Percentiles rank a stretch among this genome's conserved stretches.
Conservation (phyloP, 2,888 invertebrate species). For the Parnassius glacialis region DNA sequence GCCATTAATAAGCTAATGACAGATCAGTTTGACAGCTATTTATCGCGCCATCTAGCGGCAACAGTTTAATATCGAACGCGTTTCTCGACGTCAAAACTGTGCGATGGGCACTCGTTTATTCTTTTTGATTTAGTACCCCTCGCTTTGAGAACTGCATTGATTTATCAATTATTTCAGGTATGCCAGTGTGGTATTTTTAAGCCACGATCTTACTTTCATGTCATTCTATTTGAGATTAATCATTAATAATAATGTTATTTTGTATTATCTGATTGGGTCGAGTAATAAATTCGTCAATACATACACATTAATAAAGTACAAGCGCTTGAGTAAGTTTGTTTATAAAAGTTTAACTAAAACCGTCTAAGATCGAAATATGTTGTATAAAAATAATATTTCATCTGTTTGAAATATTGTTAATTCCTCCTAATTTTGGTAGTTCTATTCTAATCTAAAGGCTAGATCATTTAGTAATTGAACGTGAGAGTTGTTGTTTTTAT, state of each 20-base stretch:
- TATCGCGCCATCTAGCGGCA: constrained; percentile 77
- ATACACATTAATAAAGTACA: constrained; percentile 17
- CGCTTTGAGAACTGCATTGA: constrained; percentile 72
- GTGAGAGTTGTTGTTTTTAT: not conserved
- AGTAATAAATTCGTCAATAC: constrained; percentile 50
- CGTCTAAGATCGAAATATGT: not conserved
- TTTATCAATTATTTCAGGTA: constrained; percentile 77
- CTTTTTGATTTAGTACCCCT: constrained; percentile 76
- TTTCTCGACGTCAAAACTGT: constrained; percentile 75
- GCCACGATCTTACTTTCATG: constrained; percentile 77
- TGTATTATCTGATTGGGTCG: constrained; percentile 71
- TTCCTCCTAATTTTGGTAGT: no score
- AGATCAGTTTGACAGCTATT: constrained; percentile 73
- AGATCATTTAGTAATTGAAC: not conserved
- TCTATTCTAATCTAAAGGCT: no score
- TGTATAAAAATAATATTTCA: no score
- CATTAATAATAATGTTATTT: constrained; percentile 73
- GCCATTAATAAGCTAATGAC: constrained; percentile 78
- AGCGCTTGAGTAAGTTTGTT: constrained; percentile 7
- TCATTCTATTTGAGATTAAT: constrained; percentile 69
- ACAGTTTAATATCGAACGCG: constrained; percentile 72
- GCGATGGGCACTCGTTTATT: constrained; percentile 62
- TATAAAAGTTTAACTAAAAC: constrained; percentile 11
- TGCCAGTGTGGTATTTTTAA: constrained; percentile 72
- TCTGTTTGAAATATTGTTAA: no score